phyloP scores from a whole-genome alignment of 2,797 vertebrate genomes.

The Pseudomugil tenellus region DNA sequence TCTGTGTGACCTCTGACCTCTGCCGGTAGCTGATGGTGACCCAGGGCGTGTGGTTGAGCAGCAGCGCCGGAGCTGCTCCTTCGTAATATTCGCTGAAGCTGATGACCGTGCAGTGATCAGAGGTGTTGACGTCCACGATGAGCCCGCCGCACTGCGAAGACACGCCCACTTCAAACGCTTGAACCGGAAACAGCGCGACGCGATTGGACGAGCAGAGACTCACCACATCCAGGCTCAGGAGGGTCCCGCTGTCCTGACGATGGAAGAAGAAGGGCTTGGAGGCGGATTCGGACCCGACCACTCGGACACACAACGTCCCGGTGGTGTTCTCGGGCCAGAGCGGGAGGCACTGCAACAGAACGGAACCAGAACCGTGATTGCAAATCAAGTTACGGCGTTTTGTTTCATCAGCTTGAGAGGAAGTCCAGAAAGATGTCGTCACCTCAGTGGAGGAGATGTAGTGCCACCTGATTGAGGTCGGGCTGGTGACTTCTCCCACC shows the following conservation, averaged over 20 bases:
- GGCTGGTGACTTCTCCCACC: constrained; percentile 88
- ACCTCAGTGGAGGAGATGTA: constrained; percentile 91
- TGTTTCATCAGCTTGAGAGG: too few species aligned
- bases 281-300: constrained; percentile 85
- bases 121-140: constrained; percentile 89
- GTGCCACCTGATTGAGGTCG: constrained; percentile 86
- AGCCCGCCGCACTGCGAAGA: constrained; percentile 86
- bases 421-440: too few species aligned
- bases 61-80: constrained; percentile 91
- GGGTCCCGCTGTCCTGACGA: constrained; percentile 91
- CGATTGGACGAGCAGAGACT: constrained; percentile 33
- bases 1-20: constrained; percentile 80
- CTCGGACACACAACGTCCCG: constrained; percentile 89
- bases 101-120: constrained; percentile 89
- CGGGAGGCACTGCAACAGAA: constrained; percentile 87
- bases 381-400: too few species aligned
- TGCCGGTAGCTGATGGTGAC: constrained; percentile 85
- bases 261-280: constrained; percentile 91
- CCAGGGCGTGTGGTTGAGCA: constrained; percentile 92
- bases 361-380: not conserved
- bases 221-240: constrained; percentile 89
- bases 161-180: not conserved
- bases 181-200: not conserved
- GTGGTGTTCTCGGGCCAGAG: constrained; percentile 92
- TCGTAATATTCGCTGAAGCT: constrained; percentile 92